Percentiles rank a stretch among this genome's conserved stretches.
phyloP scores from a whole-genome alignment of 1,140 invertebrate species.

The Caenorhabditis brenneri region DNA sequence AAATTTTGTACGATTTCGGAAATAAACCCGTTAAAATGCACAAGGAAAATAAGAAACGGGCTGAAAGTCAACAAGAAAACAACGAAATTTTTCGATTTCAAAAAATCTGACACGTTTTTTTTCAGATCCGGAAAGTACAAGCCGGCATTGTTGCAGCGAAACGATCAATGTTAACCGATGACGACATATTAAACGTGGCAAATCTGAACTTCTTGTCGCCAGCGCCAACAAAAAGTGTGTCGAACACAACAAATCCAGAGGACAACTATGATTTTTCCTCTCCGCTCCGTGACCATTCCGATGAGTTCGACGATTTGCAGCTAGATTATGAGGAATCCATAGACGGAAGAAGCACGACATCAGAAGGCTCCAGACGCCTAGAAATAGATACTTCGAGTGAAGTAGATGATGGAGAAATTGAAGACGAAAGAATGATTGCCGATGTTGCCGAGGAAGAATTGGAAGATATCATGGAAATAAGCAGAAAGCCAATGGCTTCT shows the following conservation, averaged over 20 bases:
- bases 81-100: neutral
- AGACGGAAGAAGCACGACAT: too few relatives aligned
- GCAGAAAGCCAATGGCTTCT: too few relatives aligned
- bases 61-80: neutral
- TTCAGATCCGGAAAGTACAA: neutral
- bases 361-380: too few relatives aligned
- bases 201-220: conserved; percentile 10
- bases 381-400: neutral
- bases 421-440: neutral
- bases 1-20: neutral
- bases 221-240: neutral
- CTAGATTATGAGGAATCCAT: neutral
- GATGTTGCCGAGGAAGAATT: too few relatives aligned
- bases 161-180: neutral
- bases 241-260: neutral
- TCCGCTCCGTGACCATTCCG: too few relatives aligned
- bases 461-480: too few relatives aligned
- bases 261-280: too few relatives aligned
- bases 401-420: neutral
- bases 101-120: neutral
- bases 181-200: neutral
- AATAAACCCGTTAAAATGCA: neutral
- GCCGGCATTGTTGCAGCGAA: neutral
- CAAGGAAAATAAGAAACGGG: neutral
- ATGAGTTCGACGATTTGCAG: neutral